phyloP scores from a whole-genome alignment of 1,140 invertebrate species.

The Spodoptera frugiperda region DNA sequence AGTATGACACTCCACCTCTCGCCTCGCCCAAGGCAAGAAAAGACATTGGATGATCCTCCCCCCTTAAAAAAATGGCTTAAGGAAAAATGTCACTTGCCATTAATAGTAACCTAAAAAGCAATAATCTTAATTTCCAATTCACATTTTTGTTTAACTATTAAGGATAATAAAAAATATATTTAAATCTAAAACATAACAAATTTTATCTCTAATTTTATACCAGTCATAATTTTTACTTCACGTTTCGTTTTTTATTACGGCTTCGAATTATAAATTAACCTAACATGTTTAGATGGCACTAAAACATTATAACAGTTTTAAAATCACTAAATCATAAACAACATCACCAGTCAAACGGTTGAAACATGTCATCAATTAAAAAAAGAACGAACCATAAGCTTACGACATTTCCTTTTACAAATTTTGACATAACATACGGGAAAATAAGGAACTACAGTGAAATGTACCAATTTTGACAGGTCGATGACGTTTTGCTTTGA shows the following conservation, averaged over 20 bases:
- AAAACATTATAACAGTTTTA: slow-evolving; percentile 38
- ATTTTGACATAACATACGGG: neutral
- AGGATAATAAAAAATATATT: too few relatives aligned
- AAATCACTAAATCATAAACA: slow-evolving; percentile 49
- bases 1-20: too few relatives aligned
- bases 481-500: neutral
- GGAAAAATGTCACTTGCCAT: too few relatives aligned
- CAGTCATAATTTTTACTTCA: slow-evolving; percentile 13
- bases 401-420: slow-evolving; percentile 13
- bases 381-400: slow-evolving; percentile 17
- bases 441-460: slow-evolving; percentile 10
- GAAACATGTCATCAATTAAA: slow-evolving; percentile 41
- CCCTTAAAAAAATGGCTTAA: too few relatives aligned
- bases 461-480: slow-evolving; percentile 22
- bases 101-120: too few relatives aligned
- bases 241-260: slow-evolving; percentile 7
- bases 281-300: neutral
- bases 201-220: neutral
- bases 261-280: slow-evolving; percentile 36
- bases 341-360: slow-evolving; percentile 46
- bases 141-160: too few relatives aligned
- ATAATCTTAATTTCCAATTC: too few relatives aligned
- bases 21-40: too few relatives aligned
- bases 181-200: too few relatives aligned
- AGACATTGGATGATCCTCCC: too few relatives aligned